These are phyloP conservation scores for Carettochelys insculpta DNA, from an alignment of 2,113 vertebrate genomes.

Conservation along the genomic window DNA sequence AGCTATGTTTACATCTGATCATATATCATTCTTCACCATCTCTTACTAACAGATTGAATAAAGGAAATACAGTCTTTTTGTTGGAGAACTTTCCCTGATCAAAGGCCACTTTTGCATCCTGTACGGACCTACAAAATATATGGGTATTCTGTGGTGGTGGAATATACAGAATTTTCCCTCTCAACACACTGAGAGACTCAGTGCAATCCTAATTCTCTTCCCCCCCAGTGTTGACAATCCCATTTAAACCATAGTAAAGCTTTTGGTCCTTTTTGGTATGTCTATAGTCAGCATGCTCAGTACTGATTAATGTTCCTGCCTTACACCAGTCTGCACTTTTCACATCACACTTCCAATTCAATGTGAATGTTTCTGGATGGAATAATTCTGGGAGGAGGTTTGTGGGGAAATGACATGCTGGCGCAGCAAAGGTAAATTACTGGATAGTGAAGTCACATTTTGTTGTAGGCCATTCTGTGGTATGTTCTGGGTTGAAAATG, in stretches of 20 bases:
- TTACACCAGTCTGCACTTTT: neutral
- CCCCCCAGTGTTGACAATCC: neutral
- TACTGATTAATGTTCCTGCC: neutral
- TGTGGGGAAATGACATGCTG: neutral
- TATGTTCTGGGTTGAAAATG: neutral
- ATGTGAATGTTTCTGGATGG: neutral
- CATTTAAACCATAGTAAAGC: neutral
- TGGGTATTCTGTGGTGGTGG: neutral
- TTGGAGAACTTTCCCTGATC: neutral
- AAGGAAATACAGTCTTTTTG: neutral
- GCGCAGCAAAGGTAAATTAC: neutral
- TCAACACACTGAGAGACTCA: neutral
- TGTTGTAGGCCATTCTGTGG: too few relatives aligned
- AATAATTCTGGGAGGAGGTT: neutral
- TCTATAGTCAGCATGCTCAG: neutral
- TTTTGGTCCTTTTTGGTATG: neutral
- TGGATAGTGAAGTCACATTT: too few relatives aligned
- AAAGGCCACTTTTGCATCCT: too few relatives aligned
- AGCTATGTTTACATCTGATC: neutral
- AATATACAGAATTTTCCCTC: neutral
- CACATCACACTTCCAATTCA: neutral
- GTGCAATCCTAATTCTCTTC: neutral
- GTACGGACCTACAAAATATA: neutral
- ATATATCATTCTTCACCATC: neutral
- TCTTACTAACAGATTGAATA: neutral